phyloP scores from a whole-genome alignment of 2,888 invertebrate genomes.

The Caenorhabditis sinica region DNA sequence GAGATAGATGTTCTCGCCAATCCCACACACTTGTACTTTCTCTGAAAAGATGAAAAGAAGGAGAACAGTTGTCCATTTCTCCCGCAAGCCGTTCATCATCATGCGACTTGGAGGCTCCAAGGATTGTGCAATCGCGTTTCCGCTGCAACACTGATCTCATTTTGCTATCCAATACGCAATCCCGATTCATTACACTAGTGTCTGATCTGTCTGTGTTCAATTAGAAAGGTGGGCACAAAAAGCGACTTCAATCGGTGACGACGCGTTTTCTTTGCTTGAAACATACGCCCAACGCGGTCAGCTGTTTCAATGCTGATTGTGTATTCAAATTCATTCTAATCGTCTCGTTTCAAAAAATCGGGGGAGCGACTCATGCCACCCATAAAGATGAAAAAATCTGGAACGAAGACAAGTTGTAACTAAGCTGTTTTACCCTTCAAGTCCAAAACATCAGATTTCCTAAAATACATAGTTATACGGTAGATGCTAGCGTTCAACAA shows the following conservation, averaged over 20 bases:
- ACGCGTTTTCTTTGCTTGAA: conserved; percentile 39
- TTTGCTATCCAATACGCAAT: conserved; percentile 21
- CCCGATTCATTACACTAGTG: conserved; percentile 43
- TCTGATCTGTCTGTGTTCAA: conserved; percentile 56
- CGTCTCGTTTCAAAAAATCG: conserved; percentile 49
- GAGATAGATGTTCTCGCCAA: conserved; percentile 51
- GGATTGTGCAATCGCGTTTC: conserved; percentile 49
- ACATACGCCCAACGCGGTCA: conserved; percentile 49
- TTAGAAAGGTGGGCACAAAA: conserved; percentile 54
- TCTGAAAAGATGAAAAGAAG: conserved; percentile 27
- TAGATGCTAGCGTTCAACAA: conserved; percentile 31
- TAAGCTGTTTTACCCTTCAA: conserved; percentile 32
- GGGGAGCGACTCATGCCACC: not conserved
- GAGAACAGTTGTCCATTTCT: conserved; percentile 52
- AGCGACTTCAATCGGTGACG: conserved; percentile 26
- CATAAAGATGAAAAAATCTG: conserved; percentile 2
- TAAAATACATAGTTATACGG: conserved; percentile 29
- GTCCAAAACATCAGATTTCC: conserved; percentile 46
- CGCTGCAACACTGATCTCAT: conserved; percentile 14
- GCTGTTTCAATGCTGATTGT: conserved; percentile 62
- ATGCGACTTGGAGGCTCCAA: not conserved
- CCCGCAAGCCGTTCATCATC: conserved; percentile 46
- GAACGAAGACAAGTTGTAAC: conserved; percentile 47
- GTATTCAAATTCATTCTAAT: conserved; percentile 46
- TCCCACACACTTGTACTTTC: conserved; percentile 64